Evolutionary conservation across 2,113 vertebrate genomes (phyloP), one percentile per base, ranked within the genome.

Genomic region (Oncorhynchus tshawytscha): DNA sequence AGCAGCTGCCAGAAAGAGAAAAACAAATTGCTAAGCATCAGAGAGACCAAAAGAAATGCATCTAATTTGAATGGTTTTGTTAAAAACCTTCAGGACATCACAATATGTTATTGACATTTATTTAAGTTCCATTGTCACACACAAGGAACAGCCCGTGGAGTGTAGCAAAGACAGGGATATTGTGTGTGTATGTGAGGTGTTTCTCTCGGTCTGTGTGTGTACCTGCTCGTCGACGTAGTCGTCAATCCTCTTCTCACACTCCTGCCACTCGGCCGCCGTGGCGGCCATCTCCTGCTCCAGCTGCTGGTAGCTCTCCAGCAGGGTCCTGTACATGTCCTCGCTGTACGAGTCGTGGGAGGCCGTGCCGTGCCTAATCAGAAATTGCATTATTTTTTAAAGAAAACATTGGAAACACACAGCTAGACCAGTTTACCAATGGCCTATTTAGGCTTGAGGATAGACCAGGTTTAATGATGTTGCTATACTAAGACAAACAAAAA

Each of bases 161-260:
- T 12, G 9, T 31, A 16, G 27, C 29, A 69, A 18, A 54, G 51
- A 54, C 1, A 18, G 5, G 12, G 15, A 34, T 7, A 34, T 27
- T 27, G 6, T 62, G 4, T 68, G 65, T 48, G 62, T 11, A 1
- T 9, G 1, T 57, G 24, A 18, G 39, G 57, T 6, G 2, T 6
- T 9, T 51, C 24, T 27, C 5, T 66, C n/a, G 2, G 62, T 65
- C n/a, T 25, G 62, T 24, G n/a, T 12, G 34, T 88, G 78, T 85
- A 98, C 98, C 97, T 99, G 97, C 78, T 99, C 97, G 78, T 97
- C 98, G 39, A 99, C 97, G 16, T 99, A 99, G 86, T 98, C 95
- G 51, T 99, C 98, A 34, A 99, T 99, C 91, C 96, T 94, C 89
- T 96, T 97, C 89, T 99, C 96, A 85, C 97, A 99, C 82, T 97